These are phyloP conservation scores for Ptilonorhynchus violaceus DNA, from an alignment of 2,113 vertebrate genomes.

Conservation along the genomic window DNA sequence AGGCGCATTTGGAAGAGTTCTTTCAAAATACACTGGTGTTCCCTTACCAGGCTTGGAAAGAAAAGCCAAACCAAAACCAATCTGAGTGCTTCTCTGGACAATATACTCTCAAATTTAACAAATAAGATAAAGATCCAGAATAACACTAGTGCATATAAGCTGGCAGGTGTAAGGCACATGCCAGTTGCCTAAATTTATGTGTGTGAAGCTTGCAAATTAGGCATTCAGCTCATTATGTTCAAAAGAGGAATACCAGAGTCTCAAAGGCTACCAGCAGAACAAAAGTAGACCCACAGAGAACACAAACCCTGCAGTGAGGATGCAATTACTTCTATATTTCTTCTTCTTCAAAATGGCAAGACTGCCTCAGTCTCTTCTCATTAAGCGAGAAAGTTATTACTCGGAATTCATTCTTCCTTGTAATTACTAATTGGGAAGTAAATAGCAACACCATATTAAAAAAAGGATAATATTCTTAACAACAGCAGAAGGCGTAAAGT, in stretches of 20 bases:
- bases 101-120: background rate
- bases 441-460: background rate
- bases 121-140: background rate
- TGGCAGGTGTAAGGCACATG: background rate
- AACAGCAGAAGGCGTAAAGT: background rate
- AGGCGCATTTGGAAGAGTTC: background rate
- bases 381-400: slow-evolving; percentile 25
- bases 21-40: background rate
- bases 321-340: slow-evolving; percentile 14
- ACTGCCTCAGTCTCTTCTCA: background rate
- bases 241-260: background rate
- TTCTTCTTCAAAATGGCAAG: background rate
- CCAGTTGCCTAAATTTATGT: background rate
- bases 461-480: background rate
- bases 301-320: background rate
- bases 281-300: background rate
- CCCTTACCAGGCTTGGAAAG: background rate
- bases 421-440: slow-evolving; percentile 28
- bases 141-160: background rate
- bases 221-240: background rate
- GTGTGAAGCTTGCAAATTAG: background rate
- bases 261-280: background rate
- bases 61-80: background rate
- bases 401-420: background rate
- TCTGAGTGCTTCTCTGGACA: background rate